A percentile compares a stretch with the other conserved stretches of the same genome.
phyloP scores from a whole-genome alignment of 1,140 invertebrate genomes.

The Ephestia elutella region DNA sequence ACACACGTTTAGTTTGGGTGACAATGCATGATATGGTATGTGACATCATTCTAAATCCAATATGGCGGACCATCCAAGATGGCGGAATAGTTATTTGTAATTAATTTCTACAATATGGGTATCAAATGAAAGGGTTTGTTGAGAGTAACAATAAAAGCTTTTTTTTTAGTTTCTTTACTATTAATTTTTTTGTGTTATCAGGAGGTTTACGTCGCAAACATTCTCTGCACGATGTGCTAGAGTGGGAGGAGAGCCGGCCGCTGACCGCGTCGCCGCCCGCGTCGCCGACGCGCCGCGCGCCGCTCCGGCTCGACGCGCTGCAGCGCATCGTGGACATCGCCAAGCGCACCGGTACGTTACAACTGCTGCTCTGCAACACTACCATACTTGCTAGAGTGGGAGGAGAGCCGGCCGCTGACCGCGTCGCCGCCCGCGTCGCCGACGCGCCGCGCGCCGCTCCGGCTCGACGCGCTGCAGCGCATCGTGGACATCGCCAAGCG shows the following conservation, averaged over 20 bases:
- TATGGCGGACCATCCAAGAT: too few species aligned
- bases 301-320: constrained; percentile 79
- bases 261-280: constrained; percentile 73
- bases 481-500: constrained; percentile 87
- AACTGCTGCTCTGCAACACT: too few species aligned
- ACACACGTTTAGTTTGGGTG: too few species aligned
- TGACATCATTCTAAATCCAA: too few species aligned
- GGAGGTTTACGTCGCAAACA: constrained; percentile 78
- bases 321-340: constrained; percentile 87
- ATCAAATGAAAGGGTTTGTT: too few species aligned
- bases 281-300: constrained; percentile 62
- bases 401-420: constrained; percentile 75
- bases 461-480: constrained; percentile 83
- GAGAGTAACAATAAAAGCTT: too few species aligned
- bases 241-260: constrained; percentile 79
- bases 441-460: constrained; percentile 58
- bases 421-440: constrained; percentile 72
- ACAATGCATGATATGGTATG: too few species aligned
- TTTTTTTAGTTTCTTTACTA: too few species aligned
- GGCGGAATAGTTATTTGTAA: too few species aligned
- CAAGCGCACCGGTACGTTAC: constrained; percentile 82
- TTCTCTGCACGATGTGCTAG: constrained; percentile 83
- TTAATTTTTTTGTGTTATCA: constrained; percentile 10
- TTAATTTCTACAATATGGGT: too few species aligned
- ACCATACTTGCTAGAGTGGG: too few species aligned